These are phyloP conservation scores for Stigmatopora argus DNA, from an alignment of 2,113 vertebrate species.

Conservation along the genomic window DNA sequence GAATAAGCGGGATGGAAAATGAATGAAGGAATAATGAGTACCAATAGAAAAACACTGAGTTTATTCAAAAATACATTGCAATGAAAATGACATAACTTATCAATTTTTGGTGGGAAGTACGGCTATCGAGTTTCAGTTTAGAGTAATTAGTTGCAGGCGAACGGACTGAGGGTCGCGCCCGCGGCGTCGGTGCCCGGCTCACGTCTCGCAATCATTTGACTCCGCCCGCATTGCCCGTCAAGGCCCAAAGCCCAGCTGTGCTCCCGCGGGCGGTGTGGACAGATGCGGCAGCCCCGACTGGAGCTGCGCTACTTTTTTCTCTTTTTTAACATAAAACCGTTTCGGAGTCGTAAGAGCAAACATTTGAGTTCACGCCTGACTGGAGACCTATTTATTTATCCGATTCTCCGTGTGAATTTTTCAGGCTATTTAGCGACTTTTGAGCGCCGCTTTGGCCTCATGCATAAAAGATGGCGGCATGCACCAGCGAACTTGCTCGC, in stretches of 20 bases:
- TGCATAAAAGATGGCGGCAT: not conserved
- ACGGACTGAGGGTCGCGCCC: not conserved
- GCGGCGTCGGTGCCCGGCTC: not conserved
- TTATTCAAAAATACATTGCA: too few relatives aligned
- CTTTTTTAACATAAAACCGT: not conserved
- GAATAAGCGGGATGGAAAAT: too few relatives aligned
- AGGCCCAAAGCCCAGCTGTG: constrained; percentile 67
- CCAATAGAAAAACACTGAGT: too few relatives aligned
- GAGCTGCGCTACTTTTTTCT: not conserved
- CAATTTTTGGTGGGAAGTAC: too few relatives aligned
- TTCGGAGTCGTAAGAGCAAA: not conserved
- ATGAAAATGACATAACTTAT: too few relatives aligned
- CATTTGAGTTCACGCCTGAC: not conserved
- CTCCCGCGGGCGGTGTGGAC: constrained; percentile 57
- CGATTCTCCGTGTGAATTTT: not conserved
- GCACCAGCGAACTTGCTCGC: not conserved
- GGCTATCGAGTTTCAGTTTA: too few relatives aligned
- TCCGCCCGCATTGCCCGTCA: constrained; percentile 52
- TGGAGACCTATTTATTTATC: not conserved
- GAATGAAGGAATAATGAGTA: too few relatives aligned
- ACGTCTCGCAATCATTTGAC: constrained; percentile 16
- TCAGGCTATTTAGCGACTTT: not conserved
- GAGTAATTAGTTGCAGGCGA: constrained; percentile 23
- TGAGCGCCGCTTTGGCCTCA: not conserved
- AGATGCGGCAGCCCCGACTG: constrained; percentile 44